Base-by-base conservation (phyloP, 1,140 invertebrate genomes). In the Brachionus rotundiformis region DNA sequence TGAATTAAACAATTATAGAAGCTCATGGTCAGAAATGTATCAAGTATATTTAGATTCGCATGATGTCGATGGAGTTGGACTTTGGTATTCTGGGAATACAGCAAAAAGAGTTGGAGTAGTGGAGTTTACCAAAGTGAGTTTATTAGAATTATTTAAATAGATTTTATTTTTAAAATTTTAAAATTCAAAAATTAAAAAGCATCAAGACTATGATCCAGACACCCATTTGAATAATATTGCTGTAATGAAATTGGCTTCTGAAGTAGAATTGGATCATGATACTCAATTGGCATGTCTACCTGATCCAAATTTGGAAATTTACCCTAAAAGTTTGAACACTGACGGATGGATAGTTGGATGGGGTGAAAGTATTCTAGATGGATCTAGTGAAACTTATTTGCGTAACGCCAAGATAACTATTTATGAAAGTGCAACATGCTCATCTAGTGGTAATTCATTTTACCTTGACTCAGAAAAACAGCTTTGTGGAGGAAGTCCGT, bases 251-350 rank as follows among this genome's bases (percentile, higher is more conserved):
- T 25, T 73, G 23, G 23, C 68, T 11, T 41, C 13, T 73, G 36
- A 41, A 73, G 39, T 73, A 11, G 39, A 47, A 44, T 7, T 73
- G 7, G 39, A 73, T 73, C 33, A 73, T 44, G 27, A 44, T 25
- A 73, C 68, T 3, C 68, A 73, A 73, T 23, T 73, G 27, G 68
- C 68, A 13, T 73, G 68, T 44, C 44, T 73, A 27, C 68, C 68
- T 11, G 68, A 73, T 44, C 68, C 39, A 44, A 7, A 44, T 3
- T 11, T 44, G 8, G 68, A 73, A 25, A 31, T 19, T 23, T 73
- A 73, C 44, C 68, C 68, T 4, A 3, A 0, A 11, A 44, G 11
- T 44, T 39, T 44, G 8, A 73, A 73, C n/a, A 23, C 44, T 11
- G 68, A 73, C 11, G 68, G 19, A 13, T 73, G 68, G 68, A 73